Percentiles rank a stretch among this genome's conserved stretches.
Evolutionary conservation across 2,888 invertebrate genomes (phyloP).

Genomic region (Steinernema hermaphroditum): DNA sequence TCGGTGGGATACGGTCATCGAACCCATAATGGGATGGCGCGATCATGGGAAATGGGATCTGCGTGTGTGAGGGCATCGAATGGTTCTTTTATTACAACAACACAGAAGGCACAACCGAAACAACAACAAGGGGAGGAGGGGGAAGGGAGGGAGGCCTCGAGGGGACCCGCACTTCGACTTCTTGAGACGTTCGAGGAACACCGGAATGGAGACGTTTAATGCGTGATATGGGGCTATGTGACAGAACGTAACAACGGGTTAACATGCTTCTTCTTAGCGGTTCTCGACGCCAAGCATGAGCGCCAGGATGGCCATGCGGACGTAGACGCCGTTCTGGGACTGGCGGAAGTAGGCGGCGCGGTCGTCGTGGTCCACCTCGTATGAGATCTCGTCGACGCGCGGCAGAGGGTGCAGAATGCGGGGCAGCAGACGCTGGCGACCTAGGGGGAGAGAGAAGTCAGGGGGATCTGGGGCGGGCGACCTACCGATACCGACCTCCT

Average conservation of each 20-base stretch:
- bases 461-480: neutral
- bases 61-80: too few species aligned
- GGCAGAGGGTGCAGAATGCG: conserved; percentile 90
- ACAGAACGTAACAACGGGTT: neutral
- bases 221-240: neutral
- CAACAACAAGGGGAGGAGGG: neutral
- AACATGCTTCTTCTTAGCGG: neutral
- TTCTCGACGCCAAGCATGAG: conserved; percentile 77
- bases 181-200: neutral
- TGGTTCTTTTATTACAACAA: too few species aligned
- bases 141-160: neutral
- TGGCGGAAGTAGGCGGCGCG: conserved; percentile 98
- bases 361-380: conserved; percentile 89
- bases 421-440: conserved; percentile 46
- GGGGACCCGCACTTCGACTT: conserved; percentile 1
- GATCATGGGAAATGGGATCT: too few species aligned
- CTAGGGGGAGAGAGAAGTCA: conserved; percentile 31
- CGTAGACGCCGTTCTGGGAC: conserved; percentile 95
- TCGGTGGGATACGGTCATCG: too few species aligned
- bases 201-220: conserved; percentile 17
- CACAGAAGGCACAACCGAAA: neutral
- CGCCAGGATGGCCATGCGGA: conserved; percentile 93
- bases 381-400: conserved; percentile 88
- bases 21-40: too few species aligned
- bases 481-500: conserved; percentile 32